A percentile compares a stretch with the other conserved stretches of the same genome.
Evolutionary conservation across 2,888 invertebrate species (phyloP).

Genomic region (Cremastobaeus sp.): DNA sequence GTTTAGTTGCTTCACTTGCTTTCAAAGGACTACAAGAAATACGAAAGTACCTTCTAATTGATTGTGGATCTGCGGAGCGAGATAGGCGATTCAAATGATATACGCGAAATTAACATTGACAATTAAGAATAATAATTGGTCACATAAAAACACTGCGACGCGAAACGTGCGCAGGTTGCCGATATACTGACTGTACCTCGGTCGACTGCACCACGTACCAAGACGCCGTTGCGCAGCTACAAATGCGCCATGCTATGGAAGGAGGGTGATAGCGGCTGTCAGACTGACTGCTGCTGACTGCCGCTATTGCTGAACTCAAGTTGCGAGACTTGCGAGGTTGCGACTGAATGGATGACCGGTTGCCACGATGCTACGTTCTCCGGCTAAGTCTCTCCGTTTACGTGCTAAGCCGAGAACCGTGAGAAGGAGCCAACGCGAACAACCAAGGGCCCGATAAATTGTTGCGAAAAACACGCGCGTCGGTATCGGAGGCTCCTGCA

Average conservation of each 20-base stretch:
- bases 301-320: conserved; percentile 38
- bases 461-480: conserved; percentile 22
- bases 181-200: conserved; percentile 74
- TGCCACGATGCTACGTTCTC: conserved; percentile 28
- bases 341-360: conserved; percentile 40
- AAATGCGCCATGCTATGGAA: conserved; percentile 60
- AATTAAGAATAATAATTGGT: conserved; percentile 74
- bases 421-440: conserved; percentile 17
- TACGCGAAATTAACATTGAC: conserved; percentile 69
- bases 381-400: conserved; percentile 23
- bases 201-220: conserved; percentile 60
- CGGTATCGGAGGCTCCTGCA: neutral
- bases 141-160: conserved; percentile 77
- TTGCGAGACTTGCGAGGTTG: too few relatives aligned
- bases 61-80: conserved; percentile 23
- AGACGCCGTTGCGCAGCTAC: conserved; percentile 61
- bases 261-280: conserved; percentile 58
- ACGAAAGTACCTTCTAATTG: neutral
- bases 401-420: conserved; percentile 41
- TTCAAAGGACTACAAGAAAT: conserved; percentile 34
- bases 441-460: conserved; percentile 12
- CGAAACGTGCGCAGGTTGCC: conserved; percentile 77
- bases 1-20: conserved; percentile 11
- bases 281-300: conserved; percentile 48
- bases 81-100: conserved; percentile 42